Evolutionary conservation across 1,140 invertebrate species (phyloP).

Genomic region (Mylabris phalerata): DNA sequence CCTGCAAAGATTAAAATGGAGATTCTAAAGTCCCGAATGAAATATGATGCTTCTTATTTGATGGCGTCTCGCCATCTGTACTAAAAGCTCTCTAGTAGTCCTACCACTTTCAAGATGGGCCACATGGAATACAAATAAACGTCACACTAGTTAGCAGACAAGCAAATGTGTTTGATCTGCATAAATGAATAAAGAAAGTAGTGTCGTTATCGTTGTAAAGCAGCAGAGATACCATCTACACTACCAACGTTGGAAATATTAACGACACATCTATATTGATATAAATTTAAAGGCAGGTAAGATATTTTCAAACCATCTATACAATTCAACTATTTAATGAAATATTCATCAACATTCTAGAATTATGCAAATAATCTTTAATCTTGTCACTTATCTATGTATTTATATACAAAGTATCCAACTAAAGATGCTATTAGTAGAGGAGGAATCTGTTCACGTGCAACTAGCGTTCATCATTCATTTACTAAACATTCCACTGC

Average conservation of each 20-base stretch:
- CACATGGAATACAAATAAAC: conserved; percentile 26
- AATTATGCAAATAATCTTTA: too few relatives aligned
- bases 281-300: not conserved
- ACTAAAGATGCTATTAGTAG: too few relatives aligned
- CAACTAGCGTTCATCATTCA: too few relatives aligned
- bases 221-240: not conserved
- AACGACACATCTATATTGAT: not conserved
- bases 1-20: conserved; percentile 28
- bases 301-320: not conserved
- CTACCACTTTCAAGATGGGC: not conserved
- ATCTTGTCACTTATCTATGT: too few relatives aligned
- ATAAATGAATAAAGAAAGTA: conserved; percentile 21
- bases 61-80: conserved; percentile 21
- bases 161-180: conserved; percentile 17
- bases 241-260: not conserved
- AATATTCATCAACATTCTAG: not conserved
- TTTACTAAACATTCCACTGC: too few relatives aligned
- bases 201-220: too few relatives aligned
- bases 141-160: conserved; percentile 9
- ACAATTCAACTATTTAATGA: not conserved
- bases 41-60: conserved; percentile 30
- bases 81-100: conserved; percentile 3
- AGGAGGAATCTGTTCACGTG: too few relatives aligned
- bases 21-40: conserved; percentile 29
- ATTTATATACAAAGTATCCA: too few relatives aligned